Percentiles rank a stretch among this genome's conserved stretches.
phyloP scores from a whole-genome alignment of 1,140 invertebrate species.

The Drosophila novamexicana region DNA sequence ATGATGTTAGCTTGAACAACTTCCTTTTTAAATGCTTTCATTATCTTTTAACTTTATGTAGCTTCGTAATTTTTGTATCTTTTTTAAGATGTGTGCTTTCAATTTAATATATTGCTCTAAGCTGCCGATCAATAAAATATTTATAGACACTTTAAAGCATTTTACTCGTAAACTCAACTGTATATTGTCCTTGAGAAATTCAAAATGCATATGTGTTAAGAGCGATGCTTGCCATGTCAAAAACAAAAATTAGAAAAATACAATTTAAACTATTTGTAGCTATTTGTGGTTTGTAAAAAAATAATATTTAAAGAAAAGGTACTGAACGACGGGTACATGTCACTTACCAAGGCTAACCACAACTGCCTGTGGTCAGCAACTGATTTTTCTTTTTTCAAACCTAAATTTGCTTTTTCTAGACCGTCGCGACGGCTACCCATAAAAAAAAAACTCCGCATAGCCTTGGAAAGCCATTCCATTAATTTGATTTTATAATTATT shows the following conservation, averaged over 20 bases:
- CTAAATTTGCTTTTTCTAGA: neutral
- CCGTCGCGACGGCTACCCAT: constrained; percentile 9
- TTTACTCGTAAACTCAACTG: too few relatives aligned
- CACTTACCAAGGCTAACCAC: constrained; percentile 97
- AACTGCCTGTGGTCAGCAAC: constrained; percentile 95
- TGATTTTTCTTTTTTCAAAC: constrained; percentile 90
- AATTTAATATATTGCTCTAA: too few relatives aligned
- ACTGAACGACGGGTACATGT: constrained; percentile 85
- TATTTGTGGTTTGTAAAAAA: neutral
- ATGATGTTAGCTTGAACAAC: too few relatives aligned
- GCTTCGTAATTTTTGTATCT: too few relatives aligned
- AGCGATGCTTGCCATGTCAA: too few relatives aligned
- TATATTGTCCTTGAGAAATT: too few relatives aligned
- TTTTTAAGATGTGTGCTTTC: too few relatives aligned
- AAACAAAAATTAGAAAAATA: neutral
- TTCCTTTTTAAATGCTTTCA: too few relatives aligned
- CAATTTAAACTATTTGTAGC: neutral
- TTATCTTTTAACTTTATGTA: too few relatives aligned
- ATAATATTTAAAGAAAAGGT: neutral
- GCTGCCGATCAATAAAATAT: too few relatives aligned
- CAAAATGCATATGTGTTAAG: too few relatives aligned
- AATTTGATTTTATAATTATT: constrained; percentile 20
- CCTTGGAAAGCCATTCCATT: constrained; percentile 34
- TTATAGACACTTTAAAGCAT: too few relatives aligned
- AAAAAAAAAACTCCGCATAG: constrained; percentile 56